Conservation (phyloP, 2,888 invertebrate genomes). For the Lepidocyrtoides sp. region DNA sequence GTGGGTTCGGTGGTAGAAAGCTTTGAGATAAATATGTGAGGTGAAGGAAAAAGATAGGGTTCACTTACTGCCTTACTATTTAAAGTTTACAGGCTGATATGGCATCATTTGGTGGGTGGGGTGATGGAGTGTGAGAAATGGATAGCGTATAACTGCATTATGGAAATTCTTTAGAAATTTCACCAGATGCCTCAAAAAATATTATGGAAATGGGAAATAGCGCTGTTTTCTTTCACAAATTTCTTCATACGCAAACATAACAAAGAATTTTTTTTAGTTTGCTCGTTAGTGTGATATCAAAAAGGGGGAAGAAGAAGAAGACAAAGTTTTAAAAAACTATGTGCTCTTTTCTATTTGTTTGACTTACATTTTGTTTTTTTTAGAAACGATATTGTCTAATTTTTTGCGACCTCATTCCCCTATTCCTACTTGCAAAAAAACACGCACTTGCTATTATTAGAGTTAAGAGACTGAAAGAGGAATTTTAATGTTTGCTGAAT, state of each 20-base stretch:
- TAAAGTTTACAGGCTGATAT: background rate
- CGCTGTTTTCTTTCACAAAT: constrained; percentile 24
- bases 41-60: background rate
- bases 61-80: too few species aligned
- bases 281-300: background rate
- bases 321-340: background rate
- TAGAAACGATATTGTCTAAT: background rate
- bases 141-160: constrained; percentile 41
- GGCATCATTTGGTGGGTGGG: background rate
- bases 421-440: background rate
- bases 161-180: constrained; percentile 64
- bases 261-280: constrained; percentile 1
- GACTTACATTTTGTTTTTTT: background rate
- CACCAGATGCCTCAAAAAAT: constrained; percentile 39
- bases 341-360: background rate
- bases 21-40: background rate
- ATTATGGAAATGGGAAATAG: constrained; percentile 33
- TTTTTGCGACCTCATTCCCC: background rate
- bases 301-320: background rate
- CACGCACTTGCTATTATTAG: background rate
- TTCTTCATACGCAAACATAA: background rate
- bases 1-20: background rate
- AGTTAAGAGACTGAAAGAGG: background rate
- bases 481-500: background rate
- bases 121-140: background rate